Percentiles rank a stretch among this genome's conserved stretches.
phyloP scores from a whole-genome alignment of 2,797 vertebrate genomes.

The Tangara arthus region DNA sequence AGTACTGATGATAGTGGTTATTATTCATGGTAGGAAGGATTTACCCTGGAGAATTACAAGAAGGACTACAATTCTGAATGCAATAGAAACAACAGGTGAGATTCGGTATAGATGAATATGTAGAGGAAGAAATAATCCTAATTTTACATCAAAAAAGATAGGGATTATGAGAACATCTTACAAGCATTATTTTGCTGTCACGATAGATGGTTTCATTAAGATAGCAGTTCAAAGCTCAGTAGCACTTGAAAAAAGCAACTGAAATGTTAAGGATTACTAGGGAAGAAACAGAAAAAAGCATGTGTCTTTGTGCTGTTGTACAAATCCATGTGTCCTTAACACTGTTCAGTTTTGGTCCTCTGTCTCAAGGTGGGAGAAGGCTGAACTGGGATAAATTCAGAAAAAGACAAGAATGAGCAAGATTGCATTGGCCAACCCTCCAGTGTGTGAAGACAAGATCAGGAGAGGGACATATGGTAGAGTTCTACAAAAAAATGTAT shows the following conservation, averaged over 20 bases:
- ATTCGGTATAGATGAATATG: background rate
- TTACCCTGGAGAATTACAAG: background rate
- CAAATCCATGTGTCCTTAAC: background rate
- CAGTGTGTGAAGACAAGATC: background rate
- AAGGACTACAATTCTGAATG: background rate
- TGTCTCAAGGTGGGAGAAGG: background rate
- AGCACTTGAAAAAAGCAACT: background rate
- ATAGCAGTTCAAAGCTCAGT: background rate
- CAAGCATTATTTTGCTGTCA: background rate
- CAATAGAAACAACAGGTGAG: background rate
- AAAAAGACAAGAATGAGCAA: background rate
- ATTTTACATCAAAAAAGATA: background rate
- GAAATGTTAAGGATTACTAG: background rate
- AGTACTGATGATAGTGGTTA: background rate
- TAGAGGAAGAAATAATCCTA: background rate
- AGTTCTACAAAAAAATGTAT: background rate
- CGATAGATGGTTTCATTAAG: background rate
- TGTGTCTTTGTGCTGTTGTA: background rate
- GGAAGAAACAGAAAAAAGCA: background rate
- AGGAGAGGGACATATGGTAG: background rate
- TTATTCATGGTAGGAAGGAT: background rate
- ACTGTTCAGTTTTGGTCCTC: background rate
- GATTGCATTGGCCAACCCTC: background rate
- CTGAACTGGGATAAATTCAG: background rate
- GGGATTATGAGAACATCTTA: background rate